Base-by-base conservation (phyloP, 2,888 invertebrate genomes). In the Ichneumoninae sp. region DNA sequence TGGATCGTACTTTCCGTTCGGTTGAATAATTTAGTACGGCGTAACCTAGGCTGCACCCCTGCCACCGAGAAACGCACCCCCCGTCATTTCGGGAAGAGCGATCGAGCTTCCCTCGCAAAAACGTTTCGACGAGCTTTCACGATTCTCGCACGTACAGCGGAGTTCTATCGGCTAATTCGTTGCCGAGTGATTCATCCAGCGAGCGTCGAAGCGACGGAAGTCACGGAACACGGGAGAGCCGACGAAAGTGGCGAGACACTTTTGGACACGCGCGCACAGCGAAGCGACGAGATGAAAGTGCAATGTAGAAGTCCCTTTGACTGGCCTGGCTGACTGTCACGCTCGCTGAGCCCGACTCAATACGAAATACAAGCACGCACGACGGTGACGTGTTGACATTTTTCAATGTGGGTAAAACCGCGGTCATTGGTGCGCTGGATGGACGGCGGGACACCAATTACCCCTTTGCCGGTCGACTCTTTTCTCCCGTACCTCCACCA, bases 181-280 rank as follows among this genome's bases (percentile, higher is more conserved):
- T 83, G 77, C 57, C 86, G 77, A 87, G 85, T 88, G 88, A 89
- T 83, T 89, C 88, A 86, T 74, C 81, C 47, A 19, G 77, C 60
- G 10, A 8, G 10, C 22, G 69, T 68, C 74, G 75, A 76, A 65
- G 68, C 82, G 71, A 75, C 83, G 82, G 83, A 85, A 85, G 86
- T 83, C 82, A 66, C 70, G 68, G 72, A 36, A 54, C 69, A 80
- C 19, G 44, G 44, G 13, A 47, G 44, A 47, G 44, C 44, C 13
- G 16, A 16, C 44, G 44, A 47, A 47, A 19, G 60, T 60, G 62
- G 26, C 54, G 30, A 36, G 75, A 79, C 70, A 70, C 71, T 40
- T 62, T 62, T 47, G 62, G 44, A 71, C 50, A 47, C 16, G 47
- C n/a, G 47, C n/a, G 54, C 22, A 70, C 22, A 81, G 19, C 47